Evolutionary conservation across 30 jellyfish, hydroid and myxozoan genomes (phyloP), one percentile per base, ranked within the genome.

Genomic region (Aurelia coerulea): DNA sequence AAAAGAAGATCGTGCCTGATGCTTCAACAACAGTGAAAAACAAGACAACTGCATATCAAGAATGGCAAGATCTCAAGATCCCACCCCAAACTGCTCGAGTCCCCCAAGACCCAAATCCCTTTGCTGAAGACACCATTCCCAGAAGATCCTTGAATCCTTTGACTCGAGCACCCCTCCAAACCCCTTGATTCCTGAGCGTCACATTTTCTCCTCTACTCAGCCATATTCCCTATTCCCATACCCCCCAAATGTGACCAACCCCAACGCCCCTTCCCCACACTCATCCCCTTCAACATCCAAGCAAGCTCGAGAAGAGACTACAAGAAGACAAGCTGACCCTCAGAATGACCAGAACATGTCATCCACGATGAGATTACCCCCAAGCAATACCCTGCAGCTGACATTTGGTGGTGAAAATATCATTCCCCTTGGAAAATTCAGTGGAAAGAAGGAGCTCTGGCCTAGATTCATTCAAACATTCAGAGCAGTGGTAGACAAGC

Each of bases 401-500:
- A 34, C 81, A 49, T 39, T 71, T 33, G 81, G 81, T 71, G 81
- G 81, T 37, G 66, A 71, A 8, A 71, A 71, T n/a, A n/a, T n/a
- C n/a, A n/a, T n/a, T n/a, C n/a, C n/a, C n/a, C n/a, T n/a, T 73
- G 83, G 83, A 73, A 73, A 73, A 37, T 73, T 73, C 68, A 41
- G 83, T 73, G 83, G 83, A 73, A 73, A 73, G 46, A 73, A 73
- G 34, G 83, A 73, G 37, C 37, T 39, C 68, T 39, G 83, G 83
- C 83, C 83, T 34, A 73, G 37, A 73, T 73, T 73, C 11, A 76
- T 62, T 1, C 87, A 32, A 51, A 37, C 74, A 19, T 58, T 54
- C 79, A 76, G 50, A 29, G 87, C 87, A 18, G 87, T 76, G 62
- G 87, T 76, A 23, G 87, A 76, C 79, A 76, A 51, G 3, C 87